A percentile compares a stretch with the other conserved stretches of the same genome.
Conservation (phyloP, 35 echinoderm and acorn worm species). For the Strongylocentrotus purpuratus region DNA sequence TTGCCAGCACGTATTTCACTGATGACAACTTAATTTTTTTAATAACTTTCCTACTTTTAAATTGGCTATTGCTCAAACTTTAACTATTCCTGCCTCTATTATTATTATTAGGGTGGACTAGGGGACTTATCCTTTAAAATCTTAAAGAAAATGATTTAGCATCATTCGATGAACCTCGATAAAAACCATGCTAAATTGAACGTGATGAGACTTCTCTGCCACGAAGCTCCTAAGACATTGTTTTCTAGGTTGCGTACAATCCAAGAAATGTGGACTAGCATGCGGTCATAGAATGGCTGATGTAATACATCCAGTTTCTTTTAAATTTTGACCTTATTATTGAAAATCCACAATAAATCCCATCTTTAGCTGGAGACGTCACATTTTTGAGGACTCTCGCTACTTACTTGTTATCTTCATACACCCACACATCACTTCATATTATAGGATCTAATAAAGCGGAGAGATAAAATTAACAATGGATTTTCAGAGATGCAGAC, state of each 20-base stretch:
- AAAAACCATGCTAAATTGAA: not conserved
- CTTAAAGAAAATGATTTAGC: no score
- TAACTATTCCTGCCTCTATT: no score
- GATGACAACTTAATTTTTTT: no score
- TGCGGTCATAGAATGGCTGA: not conserved
- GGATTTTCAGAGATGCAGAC: no score
- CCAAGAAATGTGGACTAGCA: not conserved
- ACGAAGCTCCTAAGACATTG: not conserved
- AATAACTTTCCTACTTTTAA: no score
- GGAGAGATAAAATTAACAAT: no score
- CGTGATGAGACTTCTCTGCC: not conserved
- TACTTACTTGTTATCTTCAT: not conserved
- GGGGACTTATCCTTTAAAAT: no score
- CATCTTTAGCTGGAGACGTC: not conserved
- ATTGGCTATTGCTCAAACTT: no score
- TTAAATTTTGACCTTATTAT: not conserved
- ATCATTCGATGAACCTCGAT: not conserved
- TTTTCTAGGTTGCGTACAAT: not conserved
- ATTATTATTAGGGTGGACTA: no score
- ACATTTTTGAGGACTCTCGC: not conserved
- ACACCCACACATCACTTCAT: not conserved
- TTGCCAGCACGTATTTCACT: no score
- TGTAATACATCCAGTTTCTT: not conserved
- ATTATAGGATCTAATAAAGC: no score
- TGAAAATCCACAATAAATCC: not conserved